Base-by-base conservation (phyloP, 2,113 vertebrate genomes). In the Copsychus sechellarum region DNA sequence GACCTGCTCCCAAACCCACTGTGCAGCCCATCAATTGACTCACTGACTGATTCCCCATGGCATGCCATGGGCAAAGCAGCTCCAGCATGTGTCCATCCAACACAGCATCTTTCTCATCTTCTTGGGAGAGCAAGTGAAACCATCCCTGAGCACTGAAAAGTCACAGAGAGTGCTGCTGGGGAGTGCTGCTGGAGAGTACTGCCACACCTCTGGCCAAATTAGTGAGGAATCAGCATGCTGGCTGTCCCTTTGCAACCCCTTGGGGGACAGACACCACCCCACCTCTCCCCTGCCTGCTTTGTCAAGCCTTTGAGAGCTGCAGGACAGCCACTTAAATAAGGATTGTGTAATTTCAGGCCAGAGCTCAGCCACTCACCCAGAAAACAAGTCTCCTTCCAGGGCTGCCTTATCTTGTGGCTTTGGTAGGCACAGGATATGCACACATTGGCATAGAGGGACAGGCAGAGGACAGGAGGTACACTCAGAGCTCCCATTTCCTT, bases 1-100 rank as follows among this genome's bases (percentile, higher is more conserved):
- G 31, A 3, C 14, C 51, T 66, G 56, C 34, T 91, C 6, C 5
- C 4, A 1, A 81, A 77, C 7, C 25, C 10, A 17, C 43, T 13
- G 38, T 47, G 19, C 45, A 42, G 54, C 67, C 62, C 58, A 43
- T 19, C 29, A 42, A 26, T 1, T 80, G 5, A 61, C 24, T 53
- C 2, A 0, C n/a, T 67, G 24, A 13, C 34, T 1, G 0, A 14
- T 36, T 86, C 11, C 34, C 40, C 22, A 9, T 8, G 19, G 33
- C 48, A 47, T 2, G 0, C 7, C 28, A 17, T 25, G 33, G 33
- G 48, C 38, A 69, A 67, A 86, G 85, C 3, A 67, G 23, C 43
- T 93, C 9, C 2, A 34, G 17, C 20, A 24, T 3, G 0, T 8
- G 25, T 45, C 82, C 33, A 36, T 43, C n/a, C 47, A 33, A 16